phyloP scores from a whole-genome alignment of 2,113 vertebrate genomes.

The Nothoprocta perdicaria region DNA sequence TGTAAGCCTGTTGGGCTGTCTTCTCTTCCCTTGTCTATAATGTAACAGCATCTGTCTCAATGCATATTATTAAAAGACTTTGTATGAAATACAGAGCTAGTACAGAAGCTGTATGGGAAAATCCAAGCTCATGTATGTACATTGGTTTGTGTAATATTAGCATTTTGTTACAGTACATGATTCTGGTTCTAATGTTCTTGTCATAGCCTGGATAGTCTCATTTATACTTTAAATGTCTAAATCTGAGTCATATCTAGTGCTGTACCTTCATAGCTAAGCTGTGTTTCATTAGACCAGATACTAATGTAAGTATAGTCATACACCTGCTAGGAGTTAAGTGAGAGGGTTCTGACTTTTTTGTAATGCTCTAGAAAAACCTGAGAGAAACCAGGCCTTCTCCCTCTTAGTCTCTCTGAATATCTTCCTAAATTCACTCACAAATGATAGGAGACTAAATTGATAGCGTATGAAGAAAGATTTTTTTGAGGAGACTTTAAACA shows the following conservation, averaged over 20 bases:
- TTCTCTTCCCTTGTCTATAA: neutral
- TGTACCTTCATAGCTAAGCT: neutral
- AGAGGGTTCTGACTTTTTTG: neutral
- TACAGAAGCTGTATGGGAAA: neutral
- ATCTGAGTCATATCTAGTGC: neutral
- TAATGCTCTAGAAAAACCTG: neutral
- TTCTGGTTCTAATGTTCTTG: slow-evolving; percentile 42
- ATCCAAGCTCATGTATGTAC: neutral
- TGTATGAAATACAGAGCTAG: neutral
- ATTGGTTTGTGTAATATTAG: neutral
- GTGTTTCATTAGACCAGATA: accelerated
- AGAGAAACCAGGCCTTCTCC: neutral
- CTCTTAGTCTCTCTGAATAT: neutral
- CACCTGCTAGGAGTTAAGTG: neutral
- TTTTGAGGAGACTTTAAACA: slow-evolving; percentile 28
- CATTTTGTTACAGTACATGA: neutral
- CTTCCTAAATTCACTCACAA: neutral
- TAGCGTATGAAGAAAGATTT: slow-evolving; percentile 1
- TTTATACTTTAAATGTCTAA: accelerated
- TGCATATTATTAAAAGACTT: neutral
- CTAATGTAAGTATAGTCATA: neutral
- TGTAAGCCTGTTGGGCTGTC: neutral
- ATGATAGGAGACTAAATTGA: slow-evolving; percentile 20
- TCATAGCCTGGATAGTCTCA: neutral
- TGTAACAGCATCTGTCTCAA: neutral